Percentiles rank a stretch among this genome's conserved stretches.
Evolutionary conservation across 2,797 vertebrate species (phyloP).

Genomic region (Squalus acanthias): DNA sequence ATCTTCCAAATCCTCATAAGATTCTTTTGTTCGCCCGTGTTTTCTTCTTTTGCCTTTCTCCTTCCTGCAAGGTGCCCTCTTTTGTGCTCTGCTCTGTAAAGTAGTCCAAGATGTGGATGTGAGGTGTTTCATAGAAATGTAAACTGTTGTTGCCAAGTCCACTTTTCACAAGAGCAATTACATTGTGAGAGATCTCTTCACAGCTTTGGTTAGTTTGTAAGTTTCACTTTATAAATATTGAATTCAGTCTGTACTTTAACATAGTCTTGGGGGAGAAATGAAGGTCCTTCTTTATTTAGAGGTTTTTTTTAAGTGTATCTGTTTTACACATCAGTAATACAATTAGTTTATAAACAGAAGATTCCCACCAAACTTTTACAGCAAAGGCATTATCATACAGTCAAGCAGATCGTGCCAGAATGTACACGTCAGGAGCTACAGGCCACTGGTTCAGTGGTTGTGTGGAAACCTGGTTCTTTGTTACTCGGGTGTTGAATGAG

Average conservation of each 20-base stretch:
- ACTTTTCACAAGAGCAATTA: no score
- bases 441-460: background rate
- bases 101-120: background rate
- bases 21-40: background rate
- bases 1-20: background rate
- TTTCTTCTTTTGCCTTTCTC: background rate
- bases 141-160: background rate
- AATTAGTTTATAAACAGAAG: background rate
- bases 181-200: background rate
- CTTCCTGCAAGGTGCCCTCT: background rate
- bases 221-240: background rate
- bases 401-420: background rate
- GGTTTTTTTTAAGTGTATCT: no score
- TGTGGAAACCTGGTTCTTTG: background rate
- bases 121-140: background rate
- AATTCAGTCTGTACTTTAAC: background rate
- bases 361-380: background rate
- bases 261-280: background rate
- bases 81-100: background rate
- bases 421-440: background rate
- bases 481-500: background rate
- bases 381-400: background rate
- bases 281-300: background rate
- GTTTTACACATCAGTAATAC: no score
- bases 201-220: background rate